Base-by-base conservation (phyloP, 35 echinoderm and acorn worm genomes). In the Hemicentrotus pulcherrimus region DNA sequence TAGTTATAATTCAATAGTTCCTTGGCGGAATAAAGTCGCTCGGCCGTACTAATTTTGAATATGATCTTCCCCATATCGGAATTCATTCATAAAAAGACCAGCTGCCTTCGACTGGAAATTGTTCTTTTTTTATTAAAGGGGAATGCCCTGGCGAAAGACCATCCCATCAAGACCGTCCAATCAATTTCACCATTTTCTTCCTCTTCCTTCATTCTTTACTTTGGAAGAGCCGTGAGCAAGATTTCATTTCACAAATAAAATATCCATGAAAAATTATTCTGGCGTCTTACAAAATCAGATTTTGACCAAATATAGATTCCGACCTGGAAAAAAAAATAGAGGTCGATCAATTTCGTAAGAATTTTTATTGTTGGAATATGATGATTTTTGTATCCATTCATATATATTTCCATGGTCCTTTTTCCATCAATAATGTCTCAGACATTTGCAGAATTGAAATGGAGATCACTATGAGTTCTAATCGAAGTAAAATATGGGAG, bases 211-310 rank as follows among this genome's bases (percentile, higher is more conserved):
- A n/a, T 78, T 28, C 65, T 78, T 78, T 28, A 7, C 65, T n/a
- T 78, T 78, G 22, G 65, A 28, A 7, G 65, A 78, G 65, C 65
- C 65, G 65, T 78, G 19, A 78, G 65, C 65, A 78, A 78, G 65
- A 78, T 78, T 78, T 78, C 65, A 78, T 78, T 78, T 78, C 65
- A 78, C 19, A 28, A 78, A 78, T 78, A 78, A 78, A 78, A 22
- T 78, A 78, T 78, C 65, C 24, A 78, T 78, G 65, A n/a, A 78
- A 78, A 78, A 78, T n/a, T 78, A 78, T 78, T 78, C 65, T 78
- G 65, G 65, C 65, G 65, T 78, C 65, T 78, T 78, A 28, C 65
- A 78, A 78, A 78, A 78, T 6, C 65, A n/a, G 65, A 4, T 78
- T 78, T 78, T 28, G 19, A n/a, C 65, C 65, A 22, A 78, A 78